Conservation (phyloP, 2,797 vertebrate species). For the Pipistrellus nathusii region DNA sequence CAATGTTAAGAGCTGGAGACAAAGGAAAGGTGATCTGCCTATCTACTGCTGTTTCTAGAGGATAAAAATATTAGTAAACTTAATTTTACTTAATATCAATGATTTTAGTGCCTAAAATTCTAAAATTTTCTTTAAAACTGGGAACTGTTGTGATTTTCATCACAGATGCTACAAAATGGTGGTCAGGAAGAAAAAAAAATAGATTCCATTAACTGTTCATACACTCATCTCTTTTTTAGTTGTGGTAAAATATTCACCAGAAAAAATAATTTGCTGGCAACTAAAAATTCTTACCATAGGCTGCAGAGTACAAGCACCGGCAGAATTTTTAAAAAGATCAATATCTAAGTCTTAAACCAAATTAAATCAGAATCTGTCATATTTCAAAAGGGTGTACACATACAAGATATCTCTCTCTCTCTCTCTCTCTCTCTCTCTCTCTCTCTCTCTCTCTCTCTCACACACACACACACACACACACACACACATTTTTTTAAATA, state of each 20-base stretch:
- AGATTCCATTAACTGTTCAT: constrained; percentile 20
- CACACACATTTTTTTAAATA: neutral
- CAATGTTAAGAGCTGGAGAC: constrained; percentile 93
- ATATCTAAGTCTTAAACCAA: constrained; percentile 18
- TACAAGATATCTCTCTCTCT: neutral
- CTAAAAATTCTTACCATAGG: constrained; percentile 9
- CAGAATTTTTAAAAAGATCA: constrained; percentile 37
- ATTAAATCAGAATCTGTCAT: constrained; percentile 29
- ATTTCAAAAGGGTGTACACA: neutral
- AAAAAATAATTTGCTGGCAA: constrained; percentile 35
- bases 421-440: too few species aligned
- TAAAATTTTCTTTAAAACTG: constrained; percentile 59
- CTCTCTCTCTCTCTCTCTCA: neutral
- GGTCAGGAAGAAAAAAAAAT: constrained; percentile 34
- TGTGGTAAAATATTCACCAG: constrained; percentile 39
- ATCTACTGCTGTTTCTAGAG: constrained; percentile 96
- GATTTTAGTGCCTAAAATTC: constrained; percentile 74
- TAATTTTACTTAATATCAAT: constrained; percentile 79
- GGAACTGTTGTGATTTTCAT: constrained; percentile 60
- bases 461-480: neutral
- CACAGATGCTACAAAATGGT: constrained; percentile 42
- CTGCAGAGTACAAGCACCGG: neutral
- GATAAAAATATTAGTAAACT: constrained; percentile 85
- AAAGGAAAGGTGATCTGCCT: constrained; percentile 97
- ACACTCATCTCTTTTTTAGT: constrained; percentile 39